Base-by-base conservation (phyloP, 2,797 vertebrate genomes). In the Sebastes nivosus region DNA sequence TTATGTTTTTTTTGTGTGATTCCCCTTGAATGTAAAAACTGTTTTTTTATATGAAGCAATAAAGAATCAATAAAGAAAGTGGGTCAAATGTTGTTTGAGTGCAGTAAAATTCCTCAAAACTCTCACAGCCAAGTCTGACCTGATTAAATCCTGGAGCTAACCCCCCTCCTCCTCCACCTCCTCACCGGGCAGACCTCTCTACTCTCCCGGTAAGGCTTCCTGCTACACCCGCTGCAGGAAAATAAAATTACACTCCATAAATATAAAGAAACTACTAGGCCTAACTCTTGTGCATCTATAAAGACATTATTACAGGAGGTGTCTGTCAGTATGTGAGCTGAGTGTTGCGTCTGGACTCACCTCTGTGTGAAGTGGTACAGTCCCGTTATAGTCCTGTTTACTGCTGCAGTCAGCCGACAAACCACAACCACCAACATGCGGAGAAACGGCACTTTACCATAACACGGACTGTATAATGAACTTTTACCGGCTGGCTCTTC, bases 381-480 rank as follows among this genome's bases (percentile, higher is more conserved):
- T 95, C 95, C 94, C 88, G 91, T 92, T 91, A 91, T 38, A 38
- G 36, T 38, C 86, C 77, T 52, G 77, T 82, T 72, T 68, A 32
- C 81, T 30, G 83, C 68, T 18, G 38, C 83, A 66, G 54, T 64
- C 20, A 11, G 65, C 67, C 77, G 68, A 84, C 77, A 60, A 42
- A 46, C 77, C 78, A 82, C 59, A 42, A 72, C 61, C 75, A 75
- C 16, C 79, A 92, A 89, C 87, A 90, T 85, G 85, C 70, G 86
- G 89, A 93, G 12, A 73, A 88, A 76, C 75, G 77, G 42, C 57
- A 8, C 38, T 67, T 87, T 65, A 67, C 65, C 58, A 20, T 73
- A 79, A 87, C 84, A 83, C 69, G 87, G 86, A 79, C 65, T 59
- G 8, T 81, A 95, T 79, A 57, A 96, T 96, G 96, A 90, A 87